Evolutionary conservation across 2,888 invertebrate genomes (phyloP), one percentile per base, ranked within the genome.

Genomic region (Agonopterix arenella): DNA sequence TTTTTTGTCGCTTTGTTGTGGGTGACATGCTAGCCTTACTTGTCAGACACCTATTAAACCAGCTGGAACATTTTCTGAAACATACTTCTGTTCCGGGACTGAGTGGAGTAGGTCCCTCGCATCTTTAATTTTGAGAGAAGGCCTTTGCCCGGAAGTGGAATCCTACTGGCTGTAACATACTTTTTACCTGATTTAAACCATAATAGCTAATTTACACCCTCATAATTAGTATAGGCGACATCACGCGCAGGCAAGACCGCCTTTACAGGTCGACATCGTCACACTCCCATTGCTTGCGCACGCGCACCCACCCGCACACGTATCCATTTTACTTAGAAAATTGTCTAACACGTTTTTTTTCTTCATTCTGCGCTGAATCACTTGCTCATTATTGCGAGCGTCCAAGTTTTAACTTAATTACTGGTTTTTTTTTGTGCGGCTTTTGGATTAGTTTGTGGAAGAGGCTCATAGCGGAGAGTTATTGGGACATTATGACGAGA

Each of bases 241-340:
- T 44, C 40, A 40, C 40, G 40, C 40, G 40, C 40, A 40, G 11
- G 11, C 42, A 8, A 8, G 42, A 8, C 42, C 42, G 11, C 42
- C n/a, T 8, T 11, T 11, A 11, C 42, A 42, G 42, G 11, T 42
- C 11, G 43, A 9, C 61, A 40, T 51, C 63, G 73, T 76, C 75
- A 75, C 76, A 77, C 62, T 71, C 76, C 68, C 74, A 68, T 77
- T 40, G 65, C 64, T 28, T 73, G 65, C 64, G 64, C 58, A 60
- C 60, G 53, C 55, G 52, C 51, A 56, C 57, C 55, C 62, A 45
- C 10, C 51, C 45, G 46, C 47, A 45, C 46, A 46, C 48, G 49
- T 52, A 45, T 53, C 52, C 37, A 47, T 28, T 44, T 45, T 49
- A 47, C 49, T 45, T 47, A 52, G 52, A 52, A 28, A 28, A 11